A percentile compares a stretch with the other conserved stretches of the same genome.
Evolutionary conservation across 2,797 vertebrate genomes (phyloP).

Genomic region (Pelochelys cantorii): DNA sequence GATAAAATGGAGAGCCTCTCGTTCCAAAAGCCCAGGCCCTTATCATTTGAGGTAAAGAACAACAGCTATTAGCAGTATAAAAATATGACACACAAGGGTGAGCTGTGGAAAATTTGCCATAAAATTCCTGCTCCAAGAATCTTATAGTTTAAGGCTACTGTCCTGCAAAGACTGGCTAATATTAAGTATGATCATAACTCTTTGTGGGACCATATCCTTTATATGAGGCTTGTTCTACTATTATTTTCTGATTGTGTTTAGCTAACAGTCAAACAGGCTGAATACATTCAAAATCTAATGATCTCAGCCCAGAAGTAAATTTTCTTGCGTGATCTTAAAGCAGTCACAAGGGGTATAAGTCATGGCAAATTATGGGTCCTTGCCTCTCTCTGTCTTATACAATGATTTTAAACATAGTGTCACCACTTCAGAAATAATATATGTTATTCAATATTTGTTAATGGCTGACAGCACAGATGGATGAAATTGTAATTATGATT

Average conservation of each 20-base stretch:
- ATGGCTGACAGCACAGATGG: conserved; percentile 38
- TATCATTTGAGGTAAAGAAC: conserved; percentile 67
- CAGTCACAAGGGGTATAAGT: neutral
- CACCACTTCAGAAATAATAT: conserved; percentile 20
- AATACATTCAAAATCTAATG: neutral
- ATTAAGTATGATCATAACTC: neutral
- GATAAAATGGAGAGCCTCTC: conserved; percentile 71
- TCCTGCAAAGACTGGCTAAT: conserved; percentile 6
- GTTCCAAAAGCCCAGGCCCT: conserved; percentile 57
- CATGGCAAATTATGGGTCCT: conserved; percentile 13
- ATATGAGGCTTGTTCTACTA: neutral
- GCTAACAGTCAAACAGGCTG: neutral
- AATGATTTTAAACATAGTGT: neutral
- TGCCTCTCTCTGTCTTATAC: neutral
- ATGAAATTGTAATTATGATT: conserved; percentile 61
- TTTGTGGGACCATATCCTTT: neutral
- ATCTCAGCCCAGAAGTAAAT: neutral
- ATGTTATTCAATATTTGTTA: conserved; percentile 44
- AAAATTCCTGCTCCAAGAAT: conserved; percentile 7
- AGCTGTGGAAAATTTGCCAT: neutral
- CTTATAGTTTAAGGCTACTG: conserved; percentile 34
- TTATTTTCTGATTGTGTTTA: neutral
- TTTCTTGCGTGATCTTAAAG: neutral
- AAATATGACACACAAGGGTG: conserved; percentile 57
- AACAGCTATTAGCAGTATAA: conserved; percentile 62